Conservation (phyloP, 2,888 invertebrate genomes). For the Drosophila nr. medialis region DNA sequence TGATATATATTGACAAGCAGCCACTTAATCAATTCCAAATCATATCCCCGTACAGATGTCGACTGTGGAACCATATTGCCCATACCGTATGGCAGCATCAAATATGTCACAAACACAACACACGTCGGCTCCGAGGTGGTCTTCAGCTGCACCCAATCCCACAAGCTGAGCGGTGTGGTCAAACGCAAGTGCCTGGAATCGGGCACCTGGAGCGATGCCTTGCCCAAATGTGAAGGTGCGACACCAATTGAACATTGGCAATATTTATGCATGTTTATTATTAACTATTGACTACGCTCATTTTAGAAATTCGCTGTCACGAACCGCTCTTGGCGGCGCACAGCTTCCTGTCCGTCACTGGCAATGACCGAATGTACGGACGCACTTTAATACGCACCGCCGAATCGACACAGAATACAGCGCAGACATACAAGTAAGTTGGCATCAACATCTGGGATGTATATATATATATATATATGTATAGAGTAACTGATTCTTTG, state of each 20-base stretch:
- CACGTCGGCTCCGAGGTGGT: constrained; percentile 92
- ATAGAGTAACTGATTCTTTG: neutral
- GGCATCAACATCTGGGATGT: neutral
- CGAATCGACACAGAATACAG: constrained; percentile 88
- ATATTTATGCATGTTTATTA: neutral
- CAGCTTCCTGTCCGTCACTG: constrained; percentile 94
- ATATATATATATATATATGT: neutral
- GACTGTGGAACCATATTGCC: constrained; percentile 95
- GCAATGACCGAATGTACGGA: constrained; percentile 95
- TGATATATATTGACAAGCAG: neutral
- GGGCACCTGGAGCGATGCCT: constrained; percentile 92
- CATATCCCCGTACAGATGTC: constrained; percentile 87
- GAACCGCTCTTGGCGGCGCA: constrained; percentile 93
- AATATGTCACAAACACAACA: constrained; percentile 91
- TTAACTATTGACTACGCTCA: neutral
- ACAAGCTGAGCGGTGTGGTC: constrained; percentile 90
- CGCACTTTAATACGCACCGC: constrained; percentile 92
- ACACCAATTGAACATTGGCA: no score
- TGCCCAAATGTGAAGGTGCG: constrained; percentile 92
- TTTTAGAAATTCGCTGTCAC: constrained; percentile 92
- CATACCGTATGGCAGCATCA: constrained; percentile 90
- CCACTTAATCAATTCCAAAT: neutral
- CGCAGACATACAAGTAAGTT: constrained; percentile 90
- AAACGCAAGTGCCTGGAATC: constrained; percentile 90
- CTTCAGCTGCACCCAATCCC: constrained; percentile 92